Conservation (phyloP, 2,888 invertebrate genomes). For the Exocentrus adspersus region DNA sequence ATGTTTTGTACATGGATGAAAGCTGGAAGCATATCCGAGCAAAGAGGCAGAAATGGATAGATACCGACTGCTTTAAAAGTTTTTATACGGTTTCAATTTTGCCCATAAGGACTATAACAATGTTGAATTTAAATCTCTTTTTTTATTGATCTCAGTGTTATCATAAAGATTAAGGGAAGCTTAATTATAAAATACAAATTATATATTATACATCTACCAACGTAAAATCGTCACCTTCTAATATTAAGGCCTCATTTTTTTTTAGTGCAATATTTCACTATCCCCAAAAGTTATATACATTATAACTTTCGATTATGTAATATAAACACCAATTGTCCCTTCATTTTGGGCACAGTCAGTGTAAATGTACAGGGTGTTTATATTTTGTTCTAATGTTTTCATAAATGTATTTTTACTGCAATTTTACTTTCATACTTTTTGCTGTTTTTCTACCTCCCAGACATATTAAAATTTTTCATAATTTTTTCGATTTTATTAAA, state of each 20-base stretch:
- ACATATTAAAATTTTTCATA: too few relatives aligned
- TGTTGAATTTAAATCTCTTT: slow-evolving; percentile 40
- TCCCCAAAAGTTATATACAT: too few relatives aligned
- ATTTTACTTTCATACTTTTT: slow-evolving; percentile 8
- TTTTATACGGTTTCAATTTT: too few relatives aligned
- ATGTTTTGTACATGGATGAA: too few relatives aligned
- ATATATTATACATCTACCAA: slow-evolving; percentile 48
- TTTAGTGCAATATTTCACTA: slow-evolving; percentile 39
- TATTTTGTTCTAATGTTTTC: not conserved
- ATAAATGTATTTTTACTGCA: not conserved
- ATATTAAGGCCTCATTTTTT: slow-evolving; percentile 47
- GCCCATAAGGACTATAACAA: slow-evolving; percentile 35
- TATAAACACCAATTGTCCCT: slow-evolving; percentile 26
- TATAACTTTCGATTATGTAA: slow-evolving; percentile 27
- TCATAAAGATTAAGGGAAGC: slow-evolving; percentile 44
- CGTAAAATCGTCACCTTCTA: slow-evolving; percentile 44
- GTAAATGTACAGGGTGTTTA: slow-evolving; percentile 51
- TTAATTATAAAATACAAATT: slow-evolving; percentile 41
- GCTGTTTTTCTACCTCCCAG: not conserved
- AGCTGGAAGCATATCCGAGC: too few relatives aligned
- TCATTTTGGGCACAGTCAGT: slow-evolving; percentile 47
- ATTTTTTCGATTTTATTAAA: too few relatives aligned
- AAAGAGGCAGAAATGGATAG: too few relatives aligned
- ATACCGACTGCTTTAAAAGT: too few relatives aligned
- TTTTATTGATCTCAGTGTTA: slow-evolving; percentile 50